phyloP scores from a whole-genome alignment of 30 jellyfish, hydroid and myxozoan genomes.

The Aurelia sp. region DNA sequence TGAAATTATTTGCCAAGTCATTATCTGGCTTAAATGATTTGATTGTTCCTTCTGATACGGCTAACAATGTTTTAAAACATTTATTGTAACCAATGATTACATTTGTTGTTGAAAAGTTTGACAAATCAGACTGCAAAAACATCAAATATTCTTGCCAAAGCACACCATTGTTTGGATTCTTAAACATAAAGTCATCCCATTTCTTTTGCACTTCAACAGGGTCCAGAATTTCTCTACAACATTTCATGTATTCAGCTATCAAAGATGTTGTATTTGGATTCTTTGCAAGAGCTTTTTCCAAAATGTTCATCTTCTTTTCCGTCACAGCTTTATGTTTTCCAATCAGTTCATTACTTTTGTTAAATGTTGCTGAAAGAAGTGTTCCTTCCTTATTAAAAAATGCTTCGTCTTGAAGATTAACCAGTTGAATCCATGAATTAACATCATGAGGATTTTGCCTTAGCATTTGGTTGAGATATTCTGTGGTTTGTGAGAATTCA shows the following conservation, averaged over 20 bases:
- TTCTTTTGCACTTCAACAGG: conserved; percentile 28
- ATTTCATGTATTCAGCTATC: conserved; percentile 67
- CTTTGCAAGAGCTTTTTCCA: conserved; percentile 76
- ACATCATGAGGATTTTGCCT: conserved; percentile 65
- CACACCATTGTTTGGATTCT: conserved; percentile 59
- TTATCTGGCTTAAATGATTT: conserved; percentile 63
- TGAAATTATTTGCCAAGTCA: conserved; percentile 27
- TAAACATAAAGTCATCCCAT: conserved; percentile 71
- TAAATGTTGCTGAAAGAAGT: conserved; percentile 28
- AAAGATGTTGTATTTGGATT: conserved; percentile 64
- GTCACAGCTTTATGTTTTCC: conserved; percentile 52
- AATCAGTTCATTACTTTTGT: neutral
- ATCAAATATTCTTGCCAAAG: conserved; percentile 74
- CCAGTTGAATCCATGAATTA: conserved; percentile 73
- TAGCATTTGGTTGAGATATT: conserved; percentile 53
- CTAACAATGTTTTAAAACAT: conserved; percentile 69
- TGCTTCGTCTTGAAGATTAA: conserved; percentile 61
- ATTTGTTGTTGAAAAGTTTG: conserved; percentile 37
- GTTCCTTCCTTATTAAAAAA: neutral
- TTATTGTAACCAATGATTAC: conserved; percentile 48
- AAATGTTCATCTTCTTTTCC: conserved; percentile 73
- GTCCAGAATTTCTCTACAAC: conserved; percentile 61
- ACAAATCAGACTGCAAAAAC: conserved; percentile 75
- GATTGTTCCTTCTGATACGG: conserved; percentile 57
- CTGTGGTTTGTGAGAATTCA: conserved; percentile 32